These are phyloP conservation scores for Tamias sibiricus DNA, from an alignment of 2,113 vertebrate species.

Conservation along the genomic window DNA sequence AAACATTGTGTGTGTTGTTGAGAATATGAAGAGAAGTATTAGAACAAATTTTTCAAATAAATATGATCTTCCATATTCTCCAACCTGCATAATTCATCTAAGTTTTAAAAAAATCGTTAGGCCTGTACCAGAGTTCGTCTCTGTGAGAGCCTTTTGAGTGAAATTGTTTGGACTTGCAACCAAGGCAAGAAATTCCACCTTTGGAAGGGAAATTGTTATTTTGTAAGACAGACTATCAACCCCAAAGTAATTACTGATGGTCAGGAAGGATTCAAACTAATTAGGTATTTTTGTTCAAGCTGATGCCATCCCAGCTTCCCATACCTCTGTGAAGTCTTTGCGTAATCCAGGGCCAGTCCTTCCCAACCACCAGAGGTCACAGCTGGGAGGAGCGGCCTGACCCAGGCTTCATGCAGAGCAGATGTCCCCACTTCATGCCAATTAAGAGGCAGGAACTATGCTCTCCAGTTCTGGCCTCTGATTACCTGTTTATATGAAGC, in stretches of 20 bases:
- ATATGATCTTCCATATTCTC: not conserved
- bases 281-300: slow-evolving; percentile 71
- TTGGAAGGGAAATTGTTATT: slow-evolving; percentile 46
- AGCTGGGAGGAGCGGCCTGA: slow-evolving; percentile 83
- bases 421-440: slow-evolving; percentile 86
- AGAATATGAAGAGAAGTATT: not conserved
- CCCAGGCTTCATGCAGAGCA: slow-evolving; percentile 85
- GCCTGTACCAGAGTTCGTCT: not conserved
- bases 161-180: slow-evolving; percentile 44
- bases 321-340: slow-evolving; percentile 79
- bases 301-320: slow-evolving; percentile 74
- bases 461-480: slow-evolving; percentile 85
- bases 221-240: slow-evolving; percentile 41
- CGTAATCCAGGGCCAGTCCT: slow-evolving; percentile 82
- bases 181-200: slow-evolving; percentile 65
- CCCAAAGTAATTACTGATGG: slow-evolving; percentile 59
- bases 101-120: not conserved
- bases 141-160: not conserved
- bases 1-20: not conserved
- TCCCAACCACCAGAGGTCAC: slow-evolving; percentile 82
- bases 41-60: not conserved
- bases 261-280: slow-evolving; percentile 72
- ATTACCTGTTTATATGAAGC: slow-evolving; percentile 86
- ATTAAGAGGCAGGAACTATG: slow-evolving; percentile 87
- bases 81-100: slow-evolving; percentile 27